These are phyloP conservation scores for Dynastes maya DNA, from an alignment of 2,888 invertebrate genomes.

Conservation along the genomic window DNA sequence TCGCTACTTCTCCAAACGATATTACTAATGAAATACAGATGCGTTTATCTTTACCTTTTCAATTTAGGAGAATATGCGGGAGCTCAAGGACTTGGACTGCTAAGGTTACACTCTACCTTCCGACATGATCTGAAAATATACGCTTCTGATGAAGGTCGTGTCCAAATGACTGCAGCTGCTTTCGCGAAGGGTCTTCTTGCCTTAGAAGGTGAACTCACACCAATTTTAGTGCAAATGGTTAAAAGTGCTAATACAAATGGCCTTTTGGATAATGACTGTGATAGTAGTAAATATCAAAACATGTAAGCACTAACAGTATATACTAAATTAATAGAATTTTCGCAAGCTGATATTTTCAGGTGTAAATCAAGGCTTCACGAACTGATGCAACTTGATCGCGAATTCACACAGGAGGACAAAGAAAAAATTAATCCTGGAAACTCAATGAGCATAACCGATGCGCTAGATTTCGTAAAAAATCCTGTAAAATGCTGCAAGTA, in stretches of 20 bases:
- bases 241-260: conserved; percentile 99
- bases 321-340: conserved; percentile 1
- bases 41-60: neutral
- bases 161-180: conserved; percentile 99
- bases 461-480: conserved; percentile 96
- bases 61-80: conserved; percentile 85
- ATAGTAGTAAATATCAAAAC: conserved; percentile 95
- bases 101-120: conserved; percentile 97
- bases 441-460: conserved; percentile 92
- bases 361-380: conserved; percentile 96
- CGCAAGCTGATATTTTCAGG: conserved; percentile 72
- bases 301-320: conserved; percentile 77
- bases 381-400: conserved; percentile 91
- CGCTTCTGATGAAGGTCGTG: conserved; percentile 98
- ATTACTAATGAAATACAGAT: neutral
- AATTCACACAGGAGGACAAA: conserved; percentile 88
- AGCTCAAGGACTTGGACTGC: conserved; percentile 95
- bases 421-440: conserved; percentile 92
- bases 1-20: too few species aligned
- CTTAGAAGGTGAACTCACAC: conserved; percentile 97
- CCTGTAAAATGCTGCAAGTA: conserved; percentile 94
- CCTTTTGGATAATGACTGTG: conserved; percentile 97
- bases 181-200: conserved; percentile 99
- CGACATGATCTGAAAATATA: conserved; percentile 99
- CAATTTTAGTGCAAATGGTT: conserved; percentile 99